Conservation (phyloP, 2,888 invertebrate genomes). For the Lamellibrachia columna region DNA sequence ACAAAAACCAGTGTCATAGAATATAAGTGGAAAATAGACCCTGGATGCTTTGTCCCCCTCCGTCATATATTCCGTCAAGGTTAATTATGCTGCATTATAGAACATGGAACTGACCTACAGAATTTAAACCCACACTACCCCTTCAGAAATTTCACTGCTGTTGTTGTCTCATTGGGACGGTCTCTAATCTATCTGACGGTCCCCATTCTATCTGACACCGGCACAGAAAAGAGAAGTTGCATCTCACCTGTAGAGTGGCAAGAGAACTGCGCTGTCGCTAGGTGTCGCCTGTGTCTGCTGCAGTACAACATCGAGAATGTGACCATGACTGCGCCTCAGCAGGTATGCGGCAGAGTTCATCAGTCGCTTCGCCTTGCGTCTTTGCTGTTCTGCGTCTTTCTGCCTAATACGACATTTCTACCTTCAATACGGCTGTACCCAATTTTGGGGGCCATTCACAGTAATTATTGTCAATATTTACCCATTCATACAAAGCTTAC, state of each 20-base stretch:
- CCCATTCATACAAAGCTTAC: too few species aligned
- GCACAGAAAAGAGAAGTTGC: background rate
- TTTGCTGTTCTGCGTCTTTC: background rate
- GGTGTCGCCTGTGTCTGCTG: conserved; percentile 25
- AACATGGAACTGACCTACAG: too few species aligned
- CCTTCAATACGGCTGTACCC: background rate
- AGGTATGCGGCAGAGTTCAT: background rate
- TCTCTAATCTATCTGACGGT: too few species aligned
- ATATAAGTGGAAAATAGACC: too few species aligned
- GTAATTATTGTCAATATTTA: background rate
- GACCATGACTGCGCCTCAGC: background rate
- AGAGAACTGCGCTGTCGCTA: background rate
- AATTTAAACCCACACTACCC: too few species aligned
- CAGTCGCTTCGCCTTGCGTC: background rate
- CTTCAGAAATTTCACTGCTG: too few species aligned
- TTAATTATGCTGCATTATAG: too few species aligned
- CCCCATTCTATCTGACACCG: background rate
- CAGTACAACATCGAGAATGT: conserved; percentile 26
- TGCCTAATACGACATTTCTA: background rate
- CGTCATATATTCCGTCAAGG: too few species aligned
- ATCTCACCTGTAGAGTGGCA: conserved; percentile 23
- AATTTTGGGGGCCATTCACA: background rate
- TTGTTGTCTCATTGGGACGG: too few species aligned
- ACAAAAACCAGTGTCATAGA: too few species aligned
- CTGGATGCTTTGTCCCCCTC: too few species aligned